A percentile compares a stretch with the other conserved stretches of the same genome.
phyloP scores from a whole-genome alignment of 2,113 vertebrate species.

The Butorides virescens region DNA sequence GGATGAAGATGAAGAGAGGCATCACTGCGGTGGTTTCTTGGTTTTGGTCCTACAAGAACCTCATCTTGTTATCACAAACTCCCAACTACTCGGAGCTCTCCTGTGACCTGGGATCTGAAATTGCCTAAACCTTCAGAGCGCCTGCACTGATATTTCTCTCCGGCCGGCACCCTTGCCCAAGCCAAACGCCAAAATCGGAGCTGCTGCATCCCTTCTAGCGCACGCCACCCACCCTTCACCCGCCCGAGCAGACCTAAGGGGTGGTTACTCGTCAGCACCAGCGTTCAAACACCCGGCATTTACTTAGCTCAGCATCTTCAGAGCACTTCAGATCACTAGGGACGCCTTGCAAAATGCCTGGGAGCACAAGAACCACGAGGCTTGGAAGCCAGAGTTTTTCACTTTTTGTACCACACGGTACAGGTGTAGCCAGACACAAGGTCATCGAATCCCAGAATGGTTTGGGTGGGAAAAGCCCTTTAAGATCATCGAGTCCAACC shows the following conservation, averaged over 20 bases:
- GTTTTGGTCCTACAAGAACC: neutral
- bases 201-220: neutral
- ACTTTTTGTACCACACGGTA: neutral
- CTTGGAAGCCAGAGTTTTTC: neutral
- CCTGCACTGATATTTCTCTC: neutral
- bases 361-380: neutral
- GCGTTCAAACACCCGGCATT: accelerated
- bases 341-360: neutral
- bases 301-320: neutral
- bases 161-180: neutral
- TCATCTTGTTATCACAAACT: neutral
- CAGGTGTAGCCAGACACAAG: neutral
- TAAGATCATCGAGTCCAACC: no score
- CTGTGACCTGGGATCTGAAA: neutral
- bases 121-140: neutral
- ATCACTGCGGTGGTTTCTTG: neutral
- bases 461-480: no score
- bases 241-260: neutral
- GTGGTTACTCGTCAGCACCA: neutral
- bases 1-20: neutral
- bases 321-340: neutral
- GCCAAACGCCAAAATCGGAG: neutral
- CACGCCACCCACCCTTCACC: neutral
- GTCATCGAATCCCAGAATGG: neutral
- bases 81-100: neutral